Evolutionary conservation across 2,888 invertebrate genomes (phyloP), one percentile per base, ranked within the genome.

Genomic region (Thelaira solivaga): DNA sequence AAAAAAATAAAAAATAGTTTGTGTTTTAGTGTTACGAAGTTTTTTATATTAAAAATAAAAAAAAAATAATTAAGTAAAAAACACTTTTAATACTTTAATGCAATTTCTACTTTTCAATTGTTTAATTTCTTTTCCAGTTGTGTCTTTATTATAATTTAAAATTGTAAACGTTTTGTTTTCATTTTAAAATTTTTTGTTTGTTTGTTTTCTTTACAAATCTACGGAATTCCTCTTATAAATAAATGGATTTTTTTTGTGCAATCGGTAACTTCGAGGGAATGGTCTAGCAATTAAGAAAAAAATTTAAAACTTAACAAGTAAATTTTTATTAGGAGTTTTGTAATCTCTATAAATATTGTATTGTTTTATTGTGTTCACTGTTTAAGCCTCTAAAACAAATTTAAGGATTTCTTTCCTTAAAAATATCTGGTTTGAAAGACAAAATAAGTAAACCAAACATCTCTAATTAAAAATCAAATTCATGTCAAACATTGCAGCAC

Each of bases 211-310:
- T 68, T 71, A 22, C 13, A 24, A 55, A 67, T 49, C 34, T 78
- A 69, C 78, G 75, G 79, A 71, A 76, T 80, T 80, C 80, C 80
- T 81, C 80, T 80, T 80, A 80, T 80, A 80, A 80, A 79, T 80
- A 71, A 83, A 82, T 76, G 80, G 65, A 81, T 77, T 22, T 34
- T 43, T 45, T 43, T 26, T n/a, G n/a, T n/a, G n/a, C 29, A 61
- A 47, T 64, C 59, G 43, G 31, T 18, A 45, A 34, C 11, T 47
- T 34, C 39, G 43, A 24, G 24, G 43, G 1, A 61, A 67, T 22
- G 61, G 31, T 31, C 36, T 13, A 29, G 24, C 34, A 26, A 29
- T 16, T 8, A 6, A n/a, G 34, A 53, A 43, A 20, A 31, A 16
- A n/a, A n/a, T n/a, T n/a, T 16, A 24, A 36, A 36, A 47, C 22